These are phyloP conservation scores for Phoenoteleia sp. DNA, from an alignment of 2,888 invertebrate genomes.

Conservation along the genomic window DNA sequence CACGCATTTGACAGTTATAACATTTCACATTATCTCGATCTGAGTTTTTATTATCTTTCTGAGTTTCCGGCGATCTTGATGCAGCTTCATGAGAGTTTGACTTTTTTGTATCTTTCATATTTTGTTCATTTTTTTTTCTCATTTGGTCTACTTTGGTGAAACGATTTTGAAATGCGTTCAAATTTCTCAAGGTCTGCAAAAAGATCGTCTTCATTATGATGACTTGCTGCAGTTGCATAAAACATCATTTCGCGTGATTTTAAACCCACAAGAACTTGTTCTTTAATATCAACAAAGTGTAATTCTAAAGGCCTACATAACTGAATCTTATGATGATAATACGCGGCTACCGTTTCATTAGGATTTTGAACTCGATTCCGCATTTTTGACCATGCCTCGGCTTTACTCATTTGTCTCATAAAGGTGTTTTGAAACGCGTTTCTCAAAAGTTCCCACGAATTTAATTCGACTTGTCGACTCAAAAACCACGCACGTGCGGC, in stretches of 20 bases:
- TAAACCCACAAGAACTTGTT: conserved; percentile 41
- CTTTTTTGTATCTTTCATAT: no score
- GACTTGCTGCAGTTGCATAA: conserved; percentile 36
- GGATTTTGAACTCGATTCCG: conserved; percentile 41
- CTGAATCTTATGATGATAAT: conserved; percentile 61
- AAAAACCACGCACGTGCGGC: conserved; percentile 62
- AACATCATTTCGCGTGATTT: conserved; percentile 54
- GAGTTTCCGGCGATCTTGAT: no score
- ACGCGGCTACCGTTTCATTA: conserved; percentile 51
- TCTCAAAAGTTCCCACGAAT: conserved; percentile 53
- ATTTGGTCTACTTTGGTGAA: neutral
- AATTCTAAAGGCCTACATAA: conserved; percentile 50
- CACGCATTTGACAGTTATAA: conserved; percentile 42
- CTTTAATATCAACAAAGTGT: conserved; percentile 42
- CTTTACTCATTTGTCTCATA: conserved; percentile 36
- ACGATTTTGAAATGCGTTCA: conserved; percentile 28
- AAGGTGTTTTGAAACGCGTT: conserved; percentile 49
- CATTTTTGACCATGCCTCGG: conserved; percentile 64
- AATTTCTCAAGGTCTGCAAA: conserved; percentile 44
- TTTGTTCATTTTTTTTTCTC: neutral
- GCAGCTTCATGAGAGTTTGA: no score
- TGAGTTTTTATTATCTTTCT: neutral
- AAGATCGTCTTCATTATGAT: conserved; percentile 28
- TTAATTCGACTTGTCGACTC: conserved; percentile 36
- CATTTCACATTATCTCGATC: conserved; percentile 13